Conservation (phyloP, 2,113 vertebrate genomes). For the Toxostoma redivivum region DNA sequence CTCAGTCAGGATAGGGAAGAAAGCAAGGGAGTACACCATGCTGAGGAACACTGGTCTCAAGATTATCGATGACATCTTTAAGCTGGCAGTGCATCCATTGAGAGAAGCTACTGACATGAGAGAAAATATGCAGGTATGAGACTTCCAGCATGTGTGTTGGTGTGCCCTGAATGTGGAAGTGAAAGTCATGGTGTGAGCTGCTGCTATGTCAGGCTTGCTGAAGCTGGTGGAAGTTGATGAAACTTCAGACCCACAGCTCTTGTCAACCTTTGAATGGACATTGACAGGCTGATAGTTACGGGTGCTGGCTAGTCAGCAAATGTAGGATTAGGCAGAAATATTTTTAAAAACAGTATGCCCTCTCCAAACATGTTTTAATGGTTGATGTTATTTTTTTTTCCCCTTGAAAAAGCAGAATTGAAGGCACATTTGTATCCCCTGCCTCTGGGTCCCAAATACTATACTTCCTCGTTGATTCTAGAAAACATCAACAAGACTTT, state of each 20-base stretch:
- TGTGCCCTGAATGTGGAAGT: background rate
- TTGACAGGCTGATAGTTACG: background rate
- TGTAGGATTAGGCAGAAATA: background rate
- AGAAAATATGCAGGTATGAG: slow-evolving; percentile 90
- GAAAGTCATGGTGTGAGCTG: background rate
- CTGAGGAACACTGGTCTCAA: slow-evolving; percentile 89
- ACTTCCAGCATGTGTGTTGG: accelerated
- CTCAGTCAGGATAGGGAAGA: slow-evolving; percentile 85
- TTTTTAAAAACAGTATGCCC: background rate
- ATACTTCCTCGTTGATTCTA: background rate
- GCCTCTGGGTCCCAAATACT: background rate
- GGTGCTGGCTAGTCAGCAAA: background rate
- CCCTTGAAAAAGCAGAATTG: background rate
- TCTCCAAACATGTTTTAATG: background rate
- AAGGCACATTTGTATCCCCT: background rate
- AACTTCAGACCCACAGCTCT: background rate
- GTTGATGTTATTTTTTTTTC: background rate
- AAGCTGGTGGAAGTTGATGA: background rate
- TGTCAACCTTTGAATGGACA: background rate
- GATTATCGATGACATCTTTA: slow-evolving; percentile 89
- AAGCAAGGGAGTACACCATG: slow-evolving; percentile 88
- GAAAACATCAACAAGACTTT: background rate
- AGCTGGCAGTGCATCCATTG: slow-evolving; percentile 80
- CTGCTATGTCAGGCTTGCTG: background rate
- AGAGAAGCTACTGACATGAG: slow-evolving; percentile 91